phyloP scores from a whole-genome alignment of 2,113 vertebrate genomes.

The Reinhardtius hippoglossoides region DNA sequence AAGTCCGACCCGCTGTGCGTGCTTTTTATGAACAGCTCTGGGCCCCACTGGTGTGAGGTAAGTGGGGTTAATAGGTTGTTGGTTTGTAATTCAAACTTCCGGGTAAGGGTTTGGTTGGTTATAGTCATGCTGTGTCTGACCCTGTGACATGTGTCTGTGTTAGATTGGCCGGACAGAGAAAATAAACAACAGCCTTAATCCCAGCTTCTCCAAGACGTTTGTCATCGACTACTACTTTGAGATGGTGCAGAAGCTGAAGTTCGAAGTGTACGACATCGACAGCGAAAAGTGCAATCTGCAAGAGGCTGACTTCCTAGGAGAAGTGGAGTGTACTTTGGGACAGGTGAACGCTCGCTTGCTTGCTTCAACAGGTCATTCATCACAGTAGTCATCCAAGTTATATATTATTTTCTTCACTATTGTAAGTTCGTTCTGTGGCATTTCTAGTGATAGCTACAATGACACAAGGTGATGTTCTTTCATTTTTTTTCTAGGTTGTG shows the following conservation, averaged over 20 bases:
- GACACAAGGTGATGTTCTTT: not conserved
- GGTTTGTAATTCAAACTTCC: too few species aligned
- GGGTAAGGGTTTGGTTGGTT: too few species aligned
- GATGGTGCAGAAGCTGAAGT: conserved; percentile 94
- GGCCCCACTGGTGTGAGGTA: conserved; percentile 72
- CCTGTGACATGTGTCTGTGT: conserved; percentile 2
- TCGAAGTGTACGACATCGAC: conserved; percentile 95
- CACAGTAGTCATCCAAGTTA: not conserved
- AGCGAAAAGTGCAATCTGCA: conserved; percentile 87
- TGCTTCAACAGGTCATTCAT: not conserved
- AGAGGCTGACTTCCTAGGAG: conserved; percentile 95
- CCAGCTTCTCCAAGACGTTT: conserved; percentile 91
- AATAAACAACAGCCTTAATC: conserved; percentile 90
- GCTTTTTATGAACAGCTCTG: conserved; percentile 75
- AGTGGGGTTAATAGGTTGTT: not conserved
- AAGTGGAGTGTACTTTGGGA: conserved; percentile 92
- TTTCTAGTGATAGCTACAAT: not conserved
- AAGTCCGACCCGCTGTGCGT: conserved; percentile 92
- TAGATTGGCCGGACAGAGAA: conserved; percentile 89
- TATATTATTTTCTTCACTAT: not conserved
- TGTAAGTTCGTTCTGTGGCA: not conserved
- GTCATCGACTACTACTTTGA: conserved; percentile 96
- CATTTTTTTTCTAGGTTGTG: conserved; percentile 85
- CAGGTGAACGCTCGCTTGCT: conserved; percentile 82
- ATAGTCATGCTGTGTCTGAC: not conserved